A percentile compares a stretch with the other conserved stretches of the same genome.
phyloP scores from a whole-genome alignment of 2,797 vertebrate species.

The Falco peregrinus region DNA sequence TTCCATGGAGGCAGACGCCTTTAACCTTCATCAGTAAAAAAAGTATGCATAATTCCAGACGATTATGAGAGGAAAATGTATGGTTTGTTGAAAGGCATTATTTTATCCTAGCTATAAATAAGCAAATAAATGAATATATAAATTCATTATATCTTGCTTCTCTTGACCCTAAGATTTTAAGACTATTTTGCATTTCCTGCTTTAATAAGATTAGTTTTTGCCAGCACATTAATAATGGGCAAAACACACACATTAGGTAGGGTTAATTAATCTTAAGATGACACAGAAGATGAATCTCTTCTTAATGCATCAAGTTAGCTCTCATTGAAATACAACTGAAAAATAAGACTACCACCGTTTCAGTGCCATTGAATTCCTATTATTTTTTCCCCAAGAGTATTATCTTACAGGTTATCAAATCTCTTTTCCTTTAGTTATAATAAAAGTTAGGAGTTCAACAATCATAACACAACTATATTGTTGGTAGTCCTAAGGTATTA shows the following conservation, averaged over 20 bases:
- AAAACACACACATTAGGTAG: neutral
- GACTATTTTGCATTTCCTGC: neutral
- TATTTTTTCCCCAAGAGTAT: neutral
- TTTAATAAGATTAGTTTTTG: neutral
- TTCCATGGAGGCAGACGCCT: neutral
- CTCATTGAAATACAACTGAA: neutral
- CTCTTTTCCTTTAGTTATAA: neutral
- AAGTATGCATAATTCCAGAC: neutral
- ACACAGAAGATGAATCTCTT: neutral
- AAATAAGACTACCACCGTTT: neutral
- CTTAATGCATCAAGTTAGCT: neutral
- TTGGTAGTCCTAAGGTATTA: neutral
- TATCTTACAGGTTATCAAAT: neutral
- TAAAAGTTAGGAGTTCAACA: neutral
- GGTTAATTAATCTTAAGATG: neutral
- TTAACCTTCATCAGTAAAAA: neutral
- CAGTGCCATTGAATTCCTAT: neutral
- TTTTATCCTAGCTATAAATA: neutral
- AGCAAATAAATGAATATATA: neutral
- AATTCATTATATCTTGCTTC: neutral
- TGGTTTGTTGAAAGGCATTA: neutral
- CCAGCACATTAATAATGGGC: neutral
- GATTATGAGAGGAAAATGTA: neutral
- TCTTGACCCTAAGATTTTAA: neutral
- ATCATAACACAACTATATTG: neutral